A percentile compares a stretch with the other conserved stretches of the same genome.
phyloP scores from a whole-genome alignment of 1,140 invertebrate genomes.

The Drosophila asahinai region DNA sequence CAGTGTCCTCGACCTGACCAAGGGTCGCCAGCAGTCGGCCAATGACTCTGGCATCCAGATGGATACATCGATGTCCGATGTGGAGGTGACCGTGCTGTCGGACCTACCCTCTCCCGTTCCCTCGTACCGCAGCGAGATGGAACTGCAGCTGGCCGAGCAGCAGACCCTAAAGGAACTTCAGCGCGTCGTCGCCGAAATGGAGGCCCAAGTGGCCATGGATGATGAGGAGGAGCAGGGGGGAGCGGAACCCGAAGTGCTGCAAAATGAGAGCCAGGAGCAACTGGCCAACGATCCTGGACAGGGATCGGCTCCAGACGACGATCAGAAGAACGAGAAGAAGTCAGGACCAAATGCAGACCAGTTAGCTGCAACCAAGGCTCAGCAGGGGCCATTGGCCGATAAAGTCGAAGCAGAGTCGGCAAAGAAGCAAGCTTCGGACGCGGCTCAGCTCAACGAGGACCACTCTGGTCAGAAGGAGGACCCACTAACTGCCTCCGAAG shows the following conservation, averaged over 20 bases:
- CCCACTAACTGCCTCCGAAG: no score
- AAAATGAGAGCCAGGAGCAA: background rate
- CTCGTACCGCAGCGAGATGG: constrained; percentile 5
- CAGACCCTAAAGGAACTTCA: constrained; percentile 60
- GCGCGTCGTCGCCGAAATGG: constrained; percentile 72
- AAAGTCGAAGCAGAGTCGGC: background rate
- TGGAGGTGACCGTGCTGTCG: background rate
- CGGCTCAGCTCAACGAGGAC: background rate
- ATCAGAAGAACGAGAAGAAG: background rate
- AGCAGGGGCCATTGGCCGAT: background rate
- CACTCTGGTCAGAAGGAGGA: background rate
- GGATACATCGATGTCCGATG: constrained; percentile 20
- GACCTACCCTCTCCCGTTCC: constrained; percentile 11
- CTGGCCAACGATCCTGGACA: no score
- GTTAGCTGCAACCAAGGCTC: background rate
- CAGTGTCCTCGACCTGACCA: constrained; percentile 7
- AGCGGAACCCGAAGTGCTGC: background rate
- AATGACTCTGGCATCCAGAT: constrained; percentile 58
- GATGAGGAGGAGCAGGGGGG: constrained; percentile 17
- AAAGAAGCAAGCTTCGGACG: background rate
- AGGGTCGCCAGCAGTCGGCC: background rate
- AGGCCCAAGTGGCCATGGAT: constrained; percentile 51
- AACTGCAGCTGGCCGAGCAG: constrained; percentile 37
- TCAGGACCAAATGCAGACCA: no score
- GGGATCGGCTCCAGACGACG: no score